Base-by-base conservation (phyloP, 1,140 invertebrate genomes). In the Leptonema lineaticorne region DNA sequence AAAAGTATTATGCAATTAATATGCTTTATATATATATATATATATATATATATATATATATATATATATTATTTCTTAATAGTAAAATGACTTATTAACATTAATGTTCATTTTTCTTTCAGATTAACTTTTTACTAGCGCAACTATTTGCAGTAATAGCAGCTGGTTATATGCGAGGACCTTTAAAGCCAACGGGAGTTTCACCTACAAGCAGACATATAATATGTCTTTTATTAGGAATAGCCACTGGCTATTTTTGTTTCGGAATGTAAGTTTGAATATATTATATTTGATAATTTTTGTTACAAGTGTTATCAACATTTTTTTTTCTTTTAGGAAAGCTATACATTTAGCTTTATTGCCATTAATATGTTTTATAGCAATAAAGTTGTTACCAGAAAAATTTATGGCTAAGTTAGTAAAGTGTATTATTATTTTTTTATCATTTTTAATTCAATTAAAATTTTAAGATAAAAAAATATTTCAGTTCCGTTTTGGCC, bases 51-150 rank as follows among this genome's bases (percentile, higher is more conserved):
- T n/a, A n/a, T n/a, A n/a, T n/a, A n/a, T n/a, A n/a, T n/a, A n/a
- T n/a, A n/a, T n/a, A n/a, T n/a, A n/a, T n/a, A n/a, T n/a, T n/a
- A n/a, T n/a, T n/a, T n/a, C n/a, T n/a, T n/a, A n/a, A n/a, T n/a
- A n/a, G n/a, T n/a, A n/a, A n/a, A n/a, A n/a, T n/a, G n/a, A n/a
- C n/a, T n/a, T n/a, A n/a, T n/a, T n/a, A n/a, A n/a, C n/a, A n/a
- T n/a, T n/a, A n/a, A n/a, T n/a, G n/a, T n/a, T n/a, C n/a, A n/a
- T n/a, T 20, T 20, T 9, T 50, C 1, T 69, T 59, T 29, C 46
- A 94, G 92, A 83, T 92, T 64, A 94, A 95, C 82, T 94, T 94
- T 81, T 80, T 94, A 72, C 78, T 92, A 63, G 90, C 90, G 75
- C 92, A 95, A 85, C 80, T 92, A 75, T 83, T 87, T 67, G 91